A percentile compares a stretch with the other conserved stretches of the same genome.
Evolutionary conservation across 2,888 invertebrate genomes (phyloP).

Genomic region (Nymphalis urticae): DNA sequence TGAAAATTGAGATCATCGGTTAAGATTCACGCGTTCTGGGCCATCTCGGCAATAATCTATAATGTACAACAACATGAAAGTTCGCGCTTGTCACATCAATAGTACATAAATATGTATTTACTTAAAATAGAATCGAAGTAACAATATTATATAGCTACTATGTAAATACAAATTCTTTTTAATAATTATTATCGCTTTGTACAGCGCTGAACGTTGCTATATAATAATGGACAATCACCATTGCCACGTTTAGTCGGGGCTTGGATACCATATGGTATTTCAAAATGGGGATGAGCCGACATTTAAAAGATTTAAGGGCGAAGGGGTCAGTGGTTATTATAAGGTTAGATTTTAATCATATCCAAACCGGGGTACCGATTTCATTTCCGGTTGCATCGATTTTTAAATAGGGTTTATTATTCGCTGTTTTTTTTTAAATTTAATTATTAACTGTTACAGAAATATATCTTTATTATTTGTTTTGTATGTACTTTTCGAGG

Average conservation of each 20-base stretch:
- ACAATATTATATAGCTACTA: too few species aligned
- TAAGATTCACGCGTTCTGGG: too few species aligned
- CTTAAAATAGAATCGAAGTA: too few species aligned
- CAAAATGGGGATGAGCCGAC: slow-evolving; percentile 11
- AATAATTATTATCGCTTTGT: background rate
- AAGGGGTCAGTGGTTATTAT: slow-evolving; percentile 14
- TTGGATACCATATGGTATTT: slow-evolving; percentile 28
- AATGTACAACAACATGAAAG: too few species aligned
- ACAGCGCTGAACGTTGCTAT: background rate
- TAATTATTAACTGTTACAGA: background rate
- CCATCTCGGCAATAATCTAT: too few species aligned
- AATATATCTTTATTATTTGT: too few species aligned
- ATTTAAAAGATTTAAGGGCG: slow-evolving; percentile 25
- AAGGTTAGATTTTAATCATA: slow-evolving; percentile 15
- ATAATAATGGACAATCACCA: background rate
- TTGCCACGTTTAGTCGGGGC: background rate
- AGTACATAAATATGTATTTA: too few species aligned
- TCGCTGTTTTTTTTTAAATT: background rate
- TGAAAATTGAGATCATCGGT: too few species aligned
- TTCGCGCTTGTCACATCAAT: too few species aligned
- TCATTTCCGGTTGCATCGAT: slow-evolving; percentile 13
- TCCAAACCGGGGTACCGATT: background rate
- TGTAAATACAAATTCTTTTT: too few species aligned
- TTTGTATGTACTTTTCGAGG: too few species aligned
- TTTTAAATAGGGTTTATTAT: background rate